Conservation (phyloP, 2,113 vertebrate species). For the Gila orcuttii region DNA sequence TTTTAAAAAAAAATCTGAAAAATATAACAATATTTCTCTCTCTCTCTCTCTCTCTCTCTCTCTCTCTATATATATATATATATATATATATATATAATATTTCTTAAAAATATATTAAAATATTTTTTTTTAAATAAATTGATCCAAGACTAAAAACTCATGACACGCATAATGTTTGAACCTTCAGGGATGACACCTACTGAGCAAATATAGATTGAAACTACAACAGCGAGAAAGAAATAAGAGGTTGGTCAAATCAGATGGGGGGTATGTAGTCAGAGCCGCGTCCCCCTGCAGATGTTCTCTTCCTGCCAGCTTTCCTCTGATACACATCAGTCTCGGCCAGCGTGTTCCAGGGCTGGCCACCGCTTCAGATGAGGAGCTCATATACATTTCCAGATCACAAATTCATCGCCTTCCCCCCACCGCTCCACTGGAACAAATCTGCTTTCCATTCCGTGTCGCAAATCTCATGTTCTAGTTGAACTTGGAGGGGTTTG, state of each 20-base stretch:
- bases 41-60: too few relatives aligned
- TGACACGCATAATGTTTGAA: not conserved
- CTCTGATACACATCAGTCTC: conserved; percentile 58
- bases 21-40: too few relatives aligned
- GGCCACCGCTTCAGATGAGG: conserved; percentile 28
- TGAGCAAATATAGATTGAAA: not conserved
- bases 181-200: not conserved
- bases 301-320: conserved; percentile 47
- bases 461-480: conserved; percentile 56
- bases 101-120: too few relatives aligned
- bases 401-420: conserved; percentile 45
- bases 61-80: too few relatives aligned
- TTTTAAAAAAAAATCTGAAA: too few relatives aligned
- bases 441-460: conserved; percentile 62
- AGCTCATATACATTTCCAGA: conserved; percentile 53
- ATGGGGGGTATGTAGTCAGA: conserved; percentile 36
- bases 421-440: conserved; percentile 53
- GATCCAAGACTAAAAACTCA: too few relatives aligned
- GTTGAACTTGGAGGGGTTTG: conserved; percentile 49
- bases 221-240: conserved; percentile 46
- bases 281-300: conserved; percentile 40
- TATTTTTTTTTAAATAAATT: too few relatives aligned
- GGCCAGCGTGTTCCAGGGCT: conserved; percentile 31
- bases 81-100: too few relatives aligned
- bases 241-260: conserved; percentile 30